Evolutionary conservation across 2,888 invertebrate species (phyloP).

Genomic region (Vanessa cardui): DNA sequence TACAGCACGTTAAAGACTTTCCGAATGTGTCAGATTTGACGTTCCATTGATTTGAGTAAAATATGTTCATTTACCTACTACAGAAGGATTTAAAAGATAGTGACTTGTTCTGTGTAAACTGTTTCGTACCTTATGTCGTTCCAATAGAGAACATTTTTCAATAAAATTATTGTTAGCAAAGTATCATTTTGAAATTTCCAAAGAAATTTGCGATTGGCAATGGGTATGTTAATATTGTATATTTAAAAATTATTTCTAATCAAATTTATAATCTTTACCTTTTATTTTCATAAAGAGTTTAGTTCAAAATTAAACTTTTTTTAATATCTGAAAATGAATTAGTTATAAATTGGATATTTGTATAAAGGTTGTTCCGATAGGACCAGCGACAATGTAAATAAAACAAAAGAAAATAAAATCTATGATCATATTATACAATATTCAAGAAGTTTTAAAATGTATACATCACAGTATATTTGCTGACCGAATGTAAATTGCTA

Average conservation of each 20-base stretch:
- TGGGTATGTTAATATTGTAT: background rate
- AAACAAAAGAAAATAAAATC: background rate
- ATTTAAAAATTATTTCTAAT: background rate
- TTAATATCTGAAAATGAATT: background rate
- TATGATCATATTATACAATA: conserved; percentile 6
- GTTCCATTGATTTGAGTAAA: too few relatives aligned
- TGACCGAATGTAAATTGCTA: conserved; percentile 10
- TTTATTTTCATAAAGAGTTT: background rate
- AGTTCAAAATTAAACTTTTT: background rate
- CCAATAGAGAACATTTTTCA: too few relatives aligned
- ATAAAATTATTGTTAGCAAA: background rate
- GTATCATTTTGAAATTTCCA: background rate
- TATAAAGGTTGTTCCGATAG: conserved; percentile 1
- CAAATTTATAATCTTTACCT: background rate
- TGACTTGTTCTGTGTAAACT: too few relatives aligned
- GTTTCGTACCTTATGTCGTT: too few relatives aligned
- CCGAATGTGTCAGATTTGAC: too few relatives aligned
- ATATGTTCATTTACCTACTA: too few relatives aligned
- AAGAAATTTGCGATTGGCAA: background rate
- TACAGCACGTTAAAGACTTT: too few relatives aligned
- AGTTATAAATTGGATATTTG: background rate
- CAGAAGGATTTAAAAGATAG: too few relatives aligned
- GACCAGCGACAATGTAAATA: conserved; percentile 14
- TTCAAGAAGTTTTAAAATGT: background rate
- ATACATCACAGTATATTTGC: conserved; percentile 11